Evolutionary conservation across 2,888 invertebrate genomes (phyloP), one percentile per base, ranked within the genome.

Genomic region (Hydraecia micacea): DNA sequence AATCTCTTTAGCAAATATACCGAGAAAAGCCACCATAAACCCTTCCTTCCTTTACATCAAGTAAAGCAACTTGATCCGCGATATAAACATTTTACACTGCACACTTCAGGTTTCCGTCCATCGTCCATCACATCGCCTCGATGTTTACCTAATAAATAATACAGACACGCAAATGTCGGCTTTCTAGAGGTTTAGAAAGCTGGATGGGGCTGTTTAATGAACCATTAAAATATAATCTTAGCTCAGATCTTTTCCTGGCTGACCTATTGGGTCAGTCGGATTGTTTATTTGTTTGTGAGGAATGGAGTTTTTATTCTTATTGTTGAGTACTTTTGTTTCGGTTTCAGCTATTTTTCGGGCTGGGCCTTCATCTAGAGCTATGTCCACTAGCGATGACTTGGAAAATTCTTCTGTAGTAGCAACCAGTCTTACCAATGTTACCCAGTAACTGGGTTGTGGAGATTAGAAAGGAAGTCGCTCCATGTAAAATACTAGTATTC

Each of bases 211-310:
- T 68, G 78, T 81, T 83, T 83, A 89, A 87, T 89, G 80, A 86
- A 87, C 74, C 78, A 85, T 85, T 86, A 83, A 79, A 87, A 86
- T 77, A 82, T 89, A 86, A 84, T 87, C 89, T 81, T 49, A n/a
- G 69, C 46, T 58, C 65, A 65, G 42, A 89, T 88, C 86, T 75
- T 52, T 86, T 80, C 80, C 78, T 66, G 62, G 46, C 46, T 82
- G n/a, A n/a, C 55, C 68, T 77, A 73, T 76, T 65, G 58, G 21
- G 25, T 46, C 13, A 13, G 63, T 63, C 25, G 9, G 62, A 1
- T 65, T 63, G 65, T 73, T 25, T 70, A 71, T 82, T 58, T 67
- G 69, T 67, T 42, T 71, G 39, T 42, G 8, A 18, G 25, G 36
- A n/a, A 25, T 21, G 2, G 8, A 7, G 11, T 2, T 52, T 55